Evolutionary conservation across 1,140 invertebrate genomes (phyloP).

Genomic region (Lineus longissimus): DNA sequence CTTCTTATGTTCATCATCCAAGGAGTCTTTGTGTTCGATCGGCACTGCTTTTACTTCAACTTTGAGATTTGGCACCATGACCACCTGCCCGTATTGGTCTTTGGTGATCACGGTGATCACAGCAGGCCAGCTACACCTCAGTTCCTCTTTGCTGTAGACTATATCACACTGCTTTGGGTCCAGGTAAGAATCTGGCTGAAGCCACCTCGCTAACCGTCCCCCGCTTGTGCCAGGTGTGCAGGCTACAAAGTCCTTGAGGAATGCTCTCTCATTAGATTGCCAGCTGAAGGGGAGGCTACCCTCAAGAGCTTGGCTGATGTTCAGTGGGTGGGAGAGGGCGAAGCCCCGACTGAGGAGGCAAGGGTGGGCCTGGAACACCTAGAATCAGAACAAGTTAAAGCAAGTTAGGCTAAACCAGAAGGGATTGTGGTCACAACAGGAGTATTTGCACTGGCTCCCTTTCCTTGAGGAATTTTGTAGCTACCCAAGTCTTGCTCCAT

Average conservation of each 20-base stretch:
- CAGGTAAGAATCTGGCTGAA: constrained; percentile 87
- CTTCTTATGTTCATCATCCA: constrained; percentile 48
- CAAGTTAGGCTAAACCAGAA: no score
- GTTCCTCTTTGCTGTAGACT: constrained; percentile 67
- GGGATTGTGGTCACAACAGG: no score
- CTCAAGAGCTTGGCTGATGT: constrained; percentile 84
- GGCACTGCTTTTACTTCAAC: constrained; percentile 71
- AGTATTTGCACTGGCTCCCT: no score
- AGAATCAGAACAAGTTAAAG: no score
- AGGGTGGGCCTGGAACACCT: constrained; percentile 69
- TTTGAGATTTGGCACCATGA: constrained; percentile 78
- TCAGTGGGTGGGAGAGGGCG: constrained; percentile 79
- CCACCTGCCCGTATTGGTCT: constrained; percentile 88
- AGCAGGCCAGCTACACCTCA: constrained; percentile 77
- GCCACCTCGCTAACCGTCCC: constrained; percentile 82
- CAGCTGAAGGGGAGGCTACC: constrained; percentile 75
- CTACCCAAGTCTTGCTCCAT: no score
- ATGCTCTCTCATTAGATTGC: constrained; percentile 87
- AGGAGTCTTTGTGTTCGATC: constrained; percentile 60
- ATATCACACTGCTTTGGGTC: constrained; percentile 84
- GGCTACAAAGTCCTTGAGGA: constrained; percentile 87
- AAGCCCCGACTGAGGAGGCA: constrained; percentile 81
- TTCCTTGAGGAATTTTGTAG: no score
- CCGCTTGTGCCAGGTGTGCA: constrained; percentile 82
- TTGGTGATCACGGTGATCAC: constrained; percentile 77